Percentiles rank a stretch among this genome's conserved stretches.
Evolutionary conservation across 2,113 vertebrate species (phyloP).

Genomic region (Toxotes jaculatrix): DNA sequence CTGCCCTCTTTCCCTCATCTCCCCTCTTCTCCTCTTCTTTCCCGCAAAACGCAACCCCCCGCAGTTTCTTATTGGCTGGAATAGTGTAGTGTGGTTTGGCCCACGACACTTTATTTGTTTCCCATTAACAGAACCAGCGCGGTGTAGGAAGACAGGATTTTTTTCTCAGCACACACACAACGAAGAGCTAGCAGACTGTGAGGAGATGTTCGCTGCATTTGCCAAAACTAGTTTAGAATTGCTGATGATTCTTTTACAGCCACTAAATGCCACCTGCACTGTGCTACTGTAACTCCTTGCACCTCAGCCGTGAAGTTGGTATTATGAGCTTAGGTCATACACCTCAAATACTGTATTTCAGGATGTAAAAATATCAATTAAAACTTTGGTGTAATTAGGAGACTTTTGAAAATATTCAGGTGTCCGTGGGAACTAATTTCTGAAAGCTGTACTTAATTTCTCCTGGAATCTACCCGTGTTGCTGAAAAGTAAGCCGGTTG

Average conservation of each 20-base stretch:
- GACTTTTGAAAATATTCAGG: slow-evolving; percentile 11
- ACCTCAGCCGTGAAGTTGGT: slow-evolving; percentile 1
- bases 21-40: too few relatives aligned
- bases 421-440: slow-evolving; percentile 33
- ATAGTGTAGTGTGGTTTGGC: too few relatives aligned
- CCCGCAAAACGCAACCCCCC: too few relatives aligned
- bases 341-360: slow-evolving; percentile 28
- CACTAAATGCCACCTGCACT: slow-evolving; percentile 19
- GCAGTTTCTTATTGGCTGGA: too few relatives aligned
- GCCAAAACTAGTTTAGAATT: too few relatives aligned
- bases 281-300: slow-evolving; percentile 12
- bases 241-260: background rate
- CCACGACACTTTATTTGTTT: too few relatives aligned
- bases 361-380: slow-evolving; percentile 41
- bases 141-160: too few relatives aligned
- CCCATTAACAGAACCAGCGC: too few relatives aligned
- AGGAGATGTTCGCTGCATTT: too few relatives aligned
- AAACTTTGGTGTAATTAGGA: slow-evolving; percentile 35
- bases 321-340: background rate
- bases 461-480: slow-evolving; percentile 17
- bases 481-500: slow-evolving; percentile 42
- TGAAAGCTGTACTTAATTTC: slow-evolving; percentile 40
- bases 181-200: too few relatives aligned
- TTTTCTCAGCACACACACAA: too few relatives aligned
- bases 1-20: too few relatives aligned